Conservation (phyloP, 2,113 vertebrate species). For the Sula dactylatra region DNA sequence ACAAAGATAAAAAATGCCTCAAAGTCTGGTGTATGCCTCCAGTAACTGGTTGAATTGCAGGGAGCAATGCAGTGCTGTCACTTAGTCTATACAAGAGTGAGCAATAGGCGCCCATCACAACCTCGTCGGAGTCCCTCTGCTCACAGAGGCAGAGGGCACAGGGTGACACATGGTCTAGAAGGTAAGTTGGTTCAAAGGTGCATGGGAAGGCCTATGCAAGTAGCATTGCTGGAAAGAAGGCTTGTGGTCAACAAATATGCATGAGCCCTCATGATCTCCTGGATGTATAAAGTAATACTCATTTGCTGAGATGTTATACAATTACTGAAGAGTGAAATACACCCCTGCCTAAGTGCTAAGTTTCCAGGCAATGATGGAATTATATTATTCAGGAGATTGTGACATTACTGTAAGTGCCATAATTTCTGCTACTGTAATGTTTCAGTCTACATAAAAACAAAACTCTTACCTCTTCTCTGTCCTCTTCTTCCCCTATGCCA, state of each 20-base stretch:
- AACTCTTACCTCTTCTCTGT: not conserved
- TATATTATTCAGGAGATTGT: not conserved
- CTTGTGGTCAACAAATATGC: not conserved
- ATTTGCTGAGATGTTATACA: not conserved
- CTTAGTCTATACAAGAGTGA: not conserved
- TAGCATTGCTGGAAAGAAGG: not conserved
- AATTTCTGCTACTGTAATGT: not conserved
- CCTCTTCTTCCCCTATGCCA: not conserved
- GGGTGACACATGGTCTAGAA: not conserved
- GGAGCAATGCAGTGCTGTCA: not conserved
- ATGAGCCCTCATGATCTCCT: not conserved
- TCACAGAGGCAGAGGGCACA: not conserved
- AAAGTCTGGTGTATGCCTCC: not conserved
- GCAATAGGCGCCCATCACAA: not conserved
- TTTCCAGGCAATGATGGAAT: constrained; percentile 43
- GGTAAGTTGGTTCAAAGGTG: not conserved
- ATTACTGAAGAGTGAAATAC: not conserved
- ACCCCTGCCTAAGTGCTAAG: not conserved
- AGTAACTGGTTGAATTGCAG: not conserved
- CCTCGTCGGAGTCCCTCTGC: not conserved
- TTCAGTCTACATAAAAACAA: constrained; percentile 3
- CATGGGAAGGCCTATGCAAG: not conserved
- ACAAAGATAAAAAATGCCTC: not conserved
- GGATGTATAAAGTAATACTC: not conserved
- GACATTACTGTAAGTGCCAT: constrained; percentile 17